Evolutionary conservation across 2,113 vertebrate species (phyloP), one percentile per base, ranked within the genome.

Genomic region (Bolborhynchus lineola): DNA sequence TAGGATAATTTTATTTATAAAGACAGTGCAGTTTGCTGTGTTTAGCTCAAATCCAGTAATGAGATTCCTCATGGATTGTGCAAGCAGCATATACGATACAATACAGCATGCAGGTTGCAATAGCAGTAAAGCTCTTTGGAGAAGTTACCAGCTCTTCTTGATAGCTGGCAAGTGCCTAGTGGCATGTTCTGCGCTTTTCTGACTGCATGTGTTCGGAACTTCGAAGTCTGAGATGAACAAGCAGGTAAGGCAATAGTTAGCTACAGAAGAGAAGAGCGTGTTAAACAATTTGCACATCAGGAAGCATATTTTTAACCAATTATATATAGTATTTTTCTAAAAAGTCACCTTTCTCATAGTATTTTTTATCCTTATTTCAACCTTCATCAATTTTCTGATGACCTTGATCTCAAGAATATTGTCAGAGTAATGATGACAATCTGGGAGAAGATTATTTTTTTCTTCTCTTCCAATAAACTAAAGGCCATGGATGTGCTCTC

Each of bases 41-140:
- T 77, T 96, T 9, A 47, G 77, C 89, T 94, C 71, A 95, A 67
- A 72, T 93, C 62, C 46, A 86, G 41, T 83, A 95, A 97, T 92
- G 86, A 95, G 86, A 91, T 92, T 92, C 92, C 78, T 86, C 29
- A 49, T 77, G 68, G 70, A 52, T 11, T 88, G 19, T 88, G 74
- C 52, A 67, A 91, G 68, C 5, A 78, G 50, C 8, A 2, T 63
- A 69, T 76, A 23, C 20, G 92, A 85, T 52, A 53, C 79, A 63
- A 53, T 65, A 70, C 33, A 94, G 67, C 37, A 75, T 71, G 80
- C 67, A 95, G 53, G 19, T 44, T 88, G 69, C 79, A 92, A 92
- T 2, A 93, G 82, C 44, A 78, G 26, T 71, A 89, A 71, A 91
- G 69, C 14, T 65, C 33, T 64, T 68, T 77, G 29, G 60, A 93